These are phyloP conservation scores for Caenorhabditis latens DNA, from an alignment of 1,140 invertebrate species.

Conservation along the genomic window DNA sequence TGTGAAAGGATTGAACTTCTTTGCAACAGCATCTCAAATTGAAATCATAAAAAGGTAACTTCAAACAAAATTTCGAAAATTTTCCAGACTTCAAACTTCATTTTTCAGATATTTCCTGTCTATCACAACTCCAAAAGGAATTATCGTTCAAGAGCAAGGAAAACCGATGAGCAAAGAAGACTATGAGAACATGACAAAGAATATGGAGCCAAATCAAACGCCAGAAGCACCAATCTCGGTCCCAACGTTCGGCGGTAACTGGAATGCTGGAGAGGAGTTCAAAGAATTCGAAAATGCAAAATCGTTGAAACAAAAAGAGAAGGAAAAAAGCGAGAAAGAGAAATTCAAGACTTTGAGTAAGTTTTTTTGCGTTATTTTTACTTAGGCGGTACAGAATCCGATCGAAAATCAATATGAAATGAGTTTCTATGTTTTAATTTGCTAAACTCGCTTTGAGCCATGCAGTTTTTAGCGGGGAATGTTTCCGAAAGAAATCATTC, in stretches of 20 bases:
- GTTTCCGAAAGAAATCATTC: too few relatives aligned
- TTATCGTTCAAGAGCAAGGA: not conserved
- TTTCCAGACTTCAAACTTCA: not conserved
- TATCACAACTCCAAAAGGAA: slow-evolving; percentile 26
- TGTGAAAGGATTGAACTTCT: slow-evolving; percentile 48
- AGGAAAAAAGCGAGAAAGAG: slow-evolving; percentile 13
- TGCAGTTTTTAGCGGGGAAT: too few relatives aligned
- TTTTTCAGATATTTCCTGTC: slow-evolving; percentile 8
- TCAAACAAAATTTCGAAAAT: not conserved
- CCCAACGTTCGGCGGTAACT: slow-evolving; percentile 18
- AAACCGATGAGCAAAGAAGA: slow-evolving; percentile 44
- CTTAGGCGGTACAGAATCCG: too few relatives aligned
- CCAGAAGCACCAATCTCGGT: not conserved
- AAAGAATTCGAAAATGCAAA: slow-evolving; percentile 1
- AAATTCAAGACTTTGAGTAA: slow-evolving; percentile 42
- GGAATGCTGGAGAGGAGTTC: slow-evolving; percentile 18
- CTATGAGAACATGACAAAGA: slow-evolving; percentile 41
- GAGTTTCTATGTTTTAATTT: too few relatives aligned
- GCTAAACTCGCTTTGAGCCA: too few relatives aligned
- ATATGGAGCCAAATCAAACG: slow-evolving; percentile 29
- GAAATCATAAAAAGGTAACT: slow-evolving; percentile 56
- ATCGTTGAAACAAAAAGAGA: not conserved
- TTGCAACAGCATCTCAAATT: slow-evolving; percentile 57
- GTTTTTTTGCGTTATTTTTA: not conserved
- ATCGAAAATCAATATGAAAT: too few relatives aligned